Conservation (phyloP, 2,113 vertebrate genomes). For the Prunella himalayana region DNA sequence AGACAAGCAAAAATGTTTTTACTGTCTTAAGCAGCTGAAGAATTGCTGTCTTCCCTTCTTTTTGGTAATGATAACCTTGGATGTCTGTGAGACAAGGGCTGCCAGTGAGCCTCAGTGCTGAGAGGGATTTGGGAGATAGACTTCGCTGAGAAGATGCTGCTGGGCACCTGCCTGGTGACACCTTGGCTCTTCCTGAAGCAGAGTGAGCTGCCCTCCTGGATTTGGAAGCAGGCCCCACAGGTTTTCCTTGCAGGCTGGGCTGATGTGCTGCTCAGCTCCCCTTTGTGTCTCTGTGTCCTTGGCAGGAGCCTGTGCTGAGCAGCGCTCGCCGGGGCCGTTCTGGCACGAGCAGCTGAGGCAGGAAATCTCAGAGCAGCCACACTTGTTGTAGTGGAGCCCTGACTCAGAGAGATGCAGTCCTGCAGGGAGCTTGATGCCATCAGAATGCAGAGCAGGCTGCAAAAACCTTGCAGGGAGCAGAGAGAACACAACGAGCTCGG, state of each 20-base stretch:
- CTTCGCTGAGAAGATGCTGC: background rate
- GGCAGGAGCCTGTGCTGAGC: background rate
- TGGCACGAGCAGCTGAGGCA: background rate
- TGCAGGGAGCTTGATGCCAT: background rate
- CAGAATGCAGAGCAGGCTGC: background rate
- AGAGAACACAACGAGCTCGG: background rate
- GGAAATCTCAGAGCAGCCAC: background rate
- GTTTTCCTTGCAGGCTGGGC: background rate
- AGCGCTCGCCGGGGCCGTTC: fast-evolving
- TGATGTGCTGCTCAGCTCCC: background rate
- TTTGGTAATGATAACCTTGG: background rate
- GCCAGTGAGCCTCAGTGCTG: fast-evolving
- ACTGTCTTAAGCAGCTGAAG: background rate
- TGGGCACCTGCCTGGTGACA: background rate
- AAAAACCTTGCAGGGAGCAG: background rate
- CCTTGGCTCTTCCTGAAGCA: background rate
- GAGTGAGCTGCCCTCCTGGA: background rate
- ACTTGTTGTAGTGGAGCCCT: background rate
- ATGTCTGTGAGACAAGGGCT: background rate
- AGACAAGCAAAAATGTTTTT: background rate
- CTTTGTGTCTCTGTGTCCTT: background rate
- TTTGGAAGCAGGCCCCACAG: background rate
- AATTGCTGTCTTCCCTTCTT: background rate
- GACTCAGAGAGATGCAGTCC: background rate
- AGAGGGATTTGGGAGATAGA: background rate